Evolutionary conservation across 1,140 invertebrate species (phyloP).

Genomic region (Sarcophaga peregrina): DNA sequence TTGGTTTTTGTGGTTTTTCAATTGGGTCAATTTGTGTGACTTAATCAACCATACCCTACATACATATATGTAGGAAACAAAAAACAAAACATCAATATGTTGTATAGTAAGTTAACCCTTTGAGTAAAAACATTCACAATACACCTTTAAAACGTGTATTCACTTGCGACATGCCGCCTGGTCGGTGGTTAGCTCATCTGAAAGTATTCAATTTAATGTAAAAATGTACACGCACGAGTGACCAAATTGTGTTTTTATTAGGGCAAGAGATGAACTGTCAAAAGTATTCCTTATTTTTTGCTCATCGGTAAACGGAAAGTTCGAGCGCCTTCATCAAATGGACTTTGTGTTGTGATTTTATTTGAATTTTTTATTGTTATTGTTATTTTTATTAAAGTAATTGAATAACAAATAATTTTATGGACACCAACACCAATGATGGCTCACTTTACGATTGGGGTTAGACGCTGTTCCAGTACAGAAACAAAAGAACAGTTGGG

Average conservation of each 20-base stretch:
- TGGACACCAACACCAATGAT: slow-evolving; percentile 13
- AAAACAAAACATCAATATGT: background rate
- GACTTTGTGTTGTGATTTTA: slow-evolving; percentile 36
- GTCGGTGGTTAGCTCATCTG: background rate
- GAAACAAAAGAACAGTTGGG: background rate
- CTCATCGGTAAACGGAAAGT: background rate
- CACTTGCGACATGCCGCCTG: too few species aligned
- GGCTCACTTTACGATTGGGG: slow-evolving; percentile 28
- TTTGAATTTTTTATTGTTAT: slow-evolving; percentile 43
- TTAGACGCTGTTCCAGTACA: background rate
- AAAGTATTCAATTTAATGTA: background rate
- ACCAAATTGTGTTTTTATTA: background rate
- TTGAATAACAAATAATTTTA: slow-evolving; percentile 40
- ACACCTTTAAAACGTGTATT: background rate
- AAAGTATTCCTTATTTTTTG: background rate
- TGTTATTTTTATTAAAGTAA: slow-evolving; percentile 41
- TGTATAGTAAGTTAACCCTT: background rate
- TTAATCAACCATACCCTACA: slow-evolving; percentile 20
- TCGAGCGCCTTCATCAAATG: background rate
- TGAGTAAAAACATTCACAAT: background rate
- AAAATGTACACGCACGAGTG: slow-evolving; percentile 1
- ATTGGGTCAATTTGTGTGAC: slow-evolving; percentile 26
- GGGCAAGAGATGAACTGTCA: slow-evolving; percentile 22
- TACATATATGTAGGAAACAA: background rate
- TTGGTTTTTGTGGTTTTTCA: slow-evolving; percentile 18